Percentiles rank a stretch among this genome's conserved stretches.
phyloP scores from a whole-genome alignment of 2,113 vertebrate species.

The Ascaphus truei region DNA sequence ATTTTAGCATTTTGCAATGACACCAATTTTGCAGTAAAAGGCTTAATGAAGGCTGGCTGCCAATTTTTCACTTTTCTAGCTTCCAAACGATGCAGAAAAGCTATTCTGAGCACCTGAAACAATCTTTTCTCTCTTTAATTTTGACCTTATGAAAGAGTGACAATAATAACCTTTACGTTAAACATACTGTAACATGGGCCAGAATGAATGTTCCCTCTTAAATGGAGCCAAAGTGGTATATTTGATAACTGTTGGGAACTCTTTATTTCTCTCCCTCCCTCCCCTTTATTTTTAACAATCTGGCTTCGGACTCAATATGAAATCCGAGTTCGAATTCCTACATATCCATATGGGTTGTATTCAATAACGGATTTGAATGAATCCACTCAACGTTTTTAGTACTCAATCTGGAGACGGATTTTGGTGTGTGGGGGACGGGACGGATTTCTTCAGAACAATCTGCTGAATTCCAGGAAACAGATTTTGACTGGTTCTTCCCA shows the following conservation, averaged over 20 bases:
- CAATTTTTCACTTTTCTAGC: background rate
- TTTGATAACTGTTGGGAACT: background rate
- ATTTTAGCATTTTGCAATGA: background rate
- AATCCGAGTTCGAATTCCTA: too few species aligned
- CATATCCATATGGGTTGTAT: too few species aligned
- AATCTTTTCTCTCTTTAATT: background rate
- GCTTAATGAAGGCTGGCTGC: background rate
- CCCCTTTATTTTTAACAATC: too few species aligned
- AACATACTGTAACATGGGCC: background rate
- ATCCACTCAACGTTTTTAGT: too few species aligned
- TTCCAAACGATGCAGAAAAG: background rate
- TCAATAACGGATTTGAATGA: too few species aligned
- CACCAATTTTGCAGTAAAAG: background rate
- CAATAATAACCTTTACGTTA: constrained; percentile 7
- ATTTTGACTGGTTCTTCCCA: too few species aligned
- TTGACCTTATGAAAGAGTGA: background rate
- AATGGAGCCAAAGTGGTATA: background rate
- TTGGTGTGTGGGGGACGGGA: too few species aligned
- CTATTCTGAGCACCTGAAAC: background rate
- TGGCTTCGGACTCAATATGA: too few species aligned
- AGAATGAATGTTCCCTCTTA: background rate
- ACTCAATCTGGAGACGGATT: too few species aligned
- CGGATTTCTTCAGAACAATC: too few species aligned
- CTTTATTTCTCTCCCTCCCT: too few species aligned
- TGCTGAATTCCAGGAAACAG: too few species aligned